Evolutionary conservation across 2,888 invertebrate species (phyloP), one percentile per base, ranked within the genome.

Genomic region (Cosmia trapezina): DNA sequence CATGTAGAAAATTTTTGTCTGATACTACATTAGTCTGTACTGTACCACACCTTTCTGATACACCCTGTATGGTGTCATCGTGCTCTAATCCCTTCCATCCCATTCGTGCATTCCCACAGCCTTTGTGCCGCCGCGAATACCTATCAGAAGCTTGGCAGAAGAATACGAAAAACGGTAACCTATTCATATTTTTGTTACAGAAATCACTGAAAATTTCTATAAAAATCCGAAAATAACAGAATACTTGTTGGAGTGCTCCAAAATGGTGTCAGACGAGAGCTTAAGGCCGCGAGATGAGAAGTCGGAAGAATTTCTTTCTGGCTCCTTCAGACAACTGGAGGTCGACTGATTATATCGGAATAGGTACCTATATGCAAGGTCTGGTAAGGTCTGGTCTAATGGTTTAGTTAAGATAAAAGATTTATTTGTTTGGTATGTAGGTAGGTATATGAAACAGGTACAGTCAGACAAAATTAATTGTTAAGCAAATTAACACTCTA

Each of bases 191-290:
- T 41, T 68, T 64, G 59, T 78, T 78, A 12, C 74, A 78, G 78
- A 74, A n/a, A 65, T 57, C 8, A 6, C 28, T 43, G 78, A 78
- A 65, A 57, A 61, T 33, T 68, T 53, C 62, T 65, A n/a, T 7
- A 64, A 9, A 53, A 53, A 61, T 14, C 74, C 74, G 4, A 41
- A 78, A 53, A 37, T 51, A 53, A n/a, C 4, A 3, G n/a, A 68
- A 57, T 78, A 65, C 51, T 43, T 78, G 17, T 45, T 78, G 61
- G 61, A 79, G 8, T 79, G 68, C 47, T 62, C 68, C 33, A 79
- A 62, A 68, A 68, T 78, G 69, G 33, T 74, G 41, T 78, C 78
- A 1, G 11, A 78, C 14, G 78, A 78, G 57, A 74, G 33, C 6
- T 43, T 79, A 11, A 61, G 78, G n/a, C 79, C 68, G 17, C 56